phyloP scores from a whole-genome alignment of 2,113 vertebrate species.

The Rhagologus leucostigma region DNA sequence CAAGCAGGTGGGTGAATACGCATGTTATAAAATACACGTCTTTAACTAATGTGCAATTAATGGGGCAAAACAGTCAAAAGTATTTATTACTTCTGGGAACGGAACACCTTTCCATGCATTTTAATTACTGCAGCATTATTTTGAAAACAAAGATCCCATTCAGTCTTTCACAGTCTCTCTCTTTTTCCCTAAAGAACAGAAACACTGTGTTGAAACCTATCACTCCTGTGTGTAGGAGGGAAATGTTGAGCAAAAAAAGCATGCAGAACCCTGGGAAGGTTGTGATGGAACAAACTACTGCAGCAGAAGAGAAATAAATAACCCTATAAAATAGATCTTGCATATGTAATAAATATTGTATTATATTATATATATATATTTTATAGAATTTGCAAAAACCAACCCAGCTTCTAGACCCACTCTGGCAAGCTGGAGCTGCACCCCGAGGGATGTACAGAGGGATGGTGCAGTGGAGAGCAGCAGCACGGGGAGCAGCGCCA shows the following conservation, averaged over 20 bases:
- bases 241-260: background rate
- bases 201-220: background rate
- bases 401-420: background rate
- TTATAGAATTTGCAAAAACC: background rate
- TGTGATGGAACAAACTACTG: fast-evolving
- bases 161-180: background rate
- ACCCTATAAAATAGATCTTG: background rate
- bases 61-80: conserved; percentile 58
- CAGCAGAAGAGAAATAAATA: background rate
- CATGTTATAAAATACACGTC: conserved; percentile 42
- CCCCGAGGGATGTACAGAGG: background rate
- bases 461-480: background rate
- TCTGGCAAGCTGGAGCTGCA: fast-evolving
- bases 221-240: background rate
- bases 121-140: conserved; percentile 31
- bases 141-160: background rate
- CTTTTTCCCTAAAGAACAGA: background rate
- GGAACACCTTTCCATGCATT: conserved; percentile 18
- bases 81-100: conserved; percentile 52
- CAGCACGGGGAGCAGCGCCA: too few relatives aligned
- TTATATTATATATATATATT: too few relatives aligned
- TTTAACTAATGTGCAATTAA: conserved; percentile 69
- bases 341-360: too few relatives aligned
- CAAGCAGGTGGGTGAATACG: conserved; percentile 60
- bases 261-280: fast-evolving